Base-by-base conservation (phyloP, 2,888 invertebrate species). In the Agonopterix subpropinquella region DNA sequence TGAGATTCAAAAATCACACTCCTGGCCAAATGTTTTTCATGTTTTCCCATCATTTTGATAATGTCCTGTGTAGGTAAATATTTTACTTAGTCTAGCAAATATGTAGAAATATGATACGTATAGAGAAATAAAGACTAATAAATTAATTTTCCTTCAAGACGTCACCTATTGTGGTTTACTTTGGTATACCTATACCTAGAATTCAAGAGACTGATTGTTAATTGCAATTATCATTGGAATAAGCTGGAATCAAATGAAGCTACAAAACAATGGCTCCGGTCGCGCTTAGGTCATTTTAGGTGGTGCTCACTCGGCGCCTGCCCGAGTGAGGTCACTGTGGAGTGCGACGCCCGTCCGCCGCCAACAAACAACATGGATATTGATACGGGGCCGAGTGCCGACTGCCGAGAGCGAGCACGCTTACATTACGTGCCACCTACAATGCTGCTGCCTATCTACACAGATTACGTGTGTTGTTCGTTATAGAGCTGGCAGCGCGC, bases 401-500 rank as follows among this genome's bases (percentile, higher is more conserved):
- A 28, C 28, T 61, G 48, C 62, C 61, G 48, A 62, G 70, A 67
- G 61, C 68, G 77, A 76, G 68, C 85, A 82, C 82, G 83, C 82
- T 77, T 75, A 74, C 71, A 77, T 76, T 77, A 77, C 82, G 76
- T 85, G 83, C 76, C 78, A 72, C 76, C 77, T 76, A 80, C 78
- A 72, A 67, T 28, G 28, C 39, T 64, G 63, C 65, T 64, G 70
- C 64, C 76, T 80, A 72, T 77, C 76, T 77, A 68, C 64, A 65
- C 61, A 64, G 57, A 70, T 63, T 71, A 68, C 72, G 72, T 68
- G 62, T 63, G 72, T 72, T 75, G 72, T 62, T 77, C 80, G 78
- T 77, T 28, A 28, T 78, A 79, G 73, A 74, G 70, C 70, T 73
- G 71, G 68, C 69, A 70, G 64, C 59, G 62, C 61, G 46, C 56